Percentiles rank a stretch among this genome's conserved stretches.
Evolutionary conservation across 2,113 vertebrate species (phyloP).

Genomic region (Corapipo altera): DNA sequence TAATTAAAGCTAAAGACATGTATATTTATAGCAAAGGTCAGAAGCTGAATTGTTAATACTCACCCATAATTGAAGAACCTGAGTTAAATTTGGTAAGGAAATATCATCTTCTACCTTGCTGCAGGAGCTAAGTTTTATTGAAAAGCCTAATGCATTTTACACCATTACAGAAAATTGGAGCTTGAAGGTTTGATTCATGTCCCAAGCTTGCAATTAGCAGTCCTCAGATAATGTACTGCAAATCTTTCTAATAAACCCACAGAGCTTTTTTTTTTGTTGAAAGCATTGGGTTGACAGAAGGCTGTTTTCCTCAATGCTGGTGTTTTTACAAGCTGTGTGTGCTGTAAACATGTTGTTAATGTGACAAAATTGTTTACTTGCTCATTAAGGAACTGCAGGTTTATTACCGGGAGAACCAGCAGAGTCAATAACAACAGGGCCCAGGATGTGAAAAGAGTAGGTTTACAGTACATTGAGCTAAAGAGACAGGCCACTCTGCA

Average conservation of each 20-base stretch:
- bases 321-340: neutral
- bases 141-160: neutral
- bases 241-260: conserved; percentile 43
- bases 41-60: neutral
- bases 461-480: neutral
- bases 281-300: neutral
- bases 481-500: neutral
- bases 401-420: neutral
- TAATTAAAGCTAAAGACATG: neutral
- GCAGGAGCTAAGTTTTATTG: neutral
- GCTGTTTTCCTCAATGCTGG: neutral
- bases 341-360: neutral
- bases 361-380: conserved; percentile 22
- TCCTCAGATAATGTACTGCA: conserved; percentile 35
- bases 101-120: neutral
- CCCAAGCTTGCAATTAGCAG: conserved; percentile 32
- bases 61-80: conserved; percentile 1
- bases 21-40: conserved; percentile 1
- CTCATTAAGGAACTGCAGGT: neutral
- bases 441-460: neutral
- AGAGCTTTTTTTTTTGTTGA: neutral
- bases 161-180: neutral
- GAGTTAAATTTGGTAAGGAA: conserved; percentile 5
- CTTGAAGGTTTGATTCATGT: conserved; percentile 13
- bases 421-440: neutral